These are phyloP conservation scores for Clavelina lepadiformis DNA, from an alignment of 23 tunicate species.

Conservation along the genomic window DNA sequence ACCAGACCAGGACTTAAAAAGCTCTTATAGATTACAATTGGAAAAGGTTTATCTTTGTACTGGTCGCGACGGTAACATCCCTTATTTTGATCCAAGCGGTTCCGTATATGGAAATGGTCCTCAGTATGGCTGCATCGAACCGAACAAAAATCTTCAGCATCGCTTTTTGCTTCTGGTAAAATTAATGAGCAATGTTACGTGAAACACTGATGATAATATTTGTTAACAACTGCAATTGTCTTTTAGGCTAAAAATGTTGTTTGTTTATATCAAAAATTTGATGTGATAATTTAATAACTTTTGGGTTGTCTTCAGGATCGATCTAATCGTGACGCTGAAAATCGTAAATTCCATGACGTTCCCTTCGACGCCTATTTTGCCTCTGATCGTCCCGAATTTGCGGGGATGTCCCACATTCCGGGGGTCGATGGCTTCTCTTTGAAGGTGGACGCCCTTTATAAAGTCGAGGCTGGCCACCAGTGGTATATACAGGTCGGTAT, in stretches of 20 bases:
- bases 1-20: constrained; percentile 84
- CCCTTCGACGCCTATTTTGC: constrained; percentile 95
- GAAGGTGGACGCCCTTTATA: constrained; percentile 91
- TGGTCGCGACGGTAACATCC: constrained; percentile 83
- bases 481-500: constrained; percentile 95
- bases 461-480: constrained; percentile 98
- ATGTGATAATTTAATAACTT: neutral
- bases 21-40: constrained; percentile 85
- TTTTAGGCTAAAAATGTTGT: neutral
- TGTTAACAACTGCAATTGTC: neutral
- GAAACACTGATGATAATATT: constrained; percentile 1
- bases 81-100: constrained; percentile 93
- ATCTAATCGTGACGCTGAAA: constrained; percentile 83
- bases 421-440: constrained; percentile 92
- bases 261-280: neutral
- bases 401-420: constrained; percentile 58
- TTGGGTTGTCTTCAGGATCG: constrained; percentile 62
- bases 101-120: constrained; percentile 63
- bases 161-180: constrained; percentile 85
- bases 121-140: constrained; percentile 95
- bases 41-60: constrained; percentile 98
- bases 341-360: constrained; percentile 89
- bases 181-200: no score
- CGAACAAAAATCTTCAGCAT: constrained; percentile 78
- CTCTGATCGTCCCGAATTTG: constrained; percentile 70